A percentile compares a stretch with the other conserved stretches of the same genome.
Evolutionary conservation across 2,113 vertebrate genomes (phyloP).

Genomic region (Platichthys flesus): DNA sequence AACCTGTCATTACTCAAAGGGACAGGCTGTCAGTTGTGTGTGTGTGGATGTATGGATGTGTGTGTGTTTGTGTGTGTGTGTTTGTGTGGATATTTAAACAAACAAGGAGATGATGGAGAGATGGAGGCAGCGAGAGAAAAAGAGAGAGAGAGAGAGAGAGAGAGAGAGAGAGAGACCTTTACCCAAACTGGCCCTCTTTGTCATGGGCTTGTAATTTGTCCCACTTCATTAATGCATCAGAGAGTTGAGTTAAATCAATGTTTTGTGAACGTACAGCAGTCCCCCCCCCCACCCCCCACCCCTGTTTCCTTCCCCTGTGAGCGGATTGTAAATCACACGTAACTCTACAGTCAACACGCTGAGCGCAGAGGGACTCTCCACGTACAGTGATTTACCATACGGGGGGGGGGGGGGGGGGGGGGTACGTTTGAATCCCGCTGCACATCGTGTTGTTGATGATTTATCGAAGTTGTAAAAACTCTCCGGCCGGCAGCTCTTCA

Average conservation of each 20-base stretch:
- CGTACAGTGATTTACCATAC: neutral
- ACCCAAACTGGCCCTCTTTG: slow-evolving; percentile 59
- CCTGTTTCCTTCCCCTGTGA: neutral
- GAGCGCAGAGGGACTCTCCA: neutral
- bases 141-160: neutral
- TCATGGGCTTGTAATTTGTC: slow-evolving; percentile 46
- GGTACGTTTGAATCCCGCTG: neutral
- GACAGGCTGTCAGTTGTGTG: no score
- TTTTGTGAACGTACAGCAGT: slow-evolving; percentile 55
- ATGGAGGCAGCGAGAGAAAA: neutral
- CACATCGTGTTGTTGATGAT: neutral
- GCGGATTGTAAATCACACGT: neutral
- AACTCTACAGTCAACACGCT: neutral
- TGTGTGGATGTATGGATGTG: no score
- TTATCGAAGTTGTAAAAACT: neutral
- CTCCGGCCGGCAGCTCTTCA: neutral
- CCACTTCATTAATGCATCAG: slow-evolving; percentile 59
- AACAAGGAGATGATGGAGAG: no score
- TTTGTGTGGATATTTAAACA: no score
- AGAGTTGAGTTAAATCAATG: slow-evolving; percentile 35
- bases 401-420: no score
- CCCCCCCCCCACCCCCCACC: no score
- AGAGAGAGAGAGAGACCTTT: slow-evolving; percentile 42
- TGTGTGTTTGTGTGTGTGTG: no score
- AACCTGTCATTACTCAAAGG: no score